A percentile compares a stretch with the other conserved stretches of the same genome.
These are phyloP conservation scores for Pandemis corylana DNA, from an alignment of 2,888 invertebrate genomes.

Conservation along the genomic window DNA sequence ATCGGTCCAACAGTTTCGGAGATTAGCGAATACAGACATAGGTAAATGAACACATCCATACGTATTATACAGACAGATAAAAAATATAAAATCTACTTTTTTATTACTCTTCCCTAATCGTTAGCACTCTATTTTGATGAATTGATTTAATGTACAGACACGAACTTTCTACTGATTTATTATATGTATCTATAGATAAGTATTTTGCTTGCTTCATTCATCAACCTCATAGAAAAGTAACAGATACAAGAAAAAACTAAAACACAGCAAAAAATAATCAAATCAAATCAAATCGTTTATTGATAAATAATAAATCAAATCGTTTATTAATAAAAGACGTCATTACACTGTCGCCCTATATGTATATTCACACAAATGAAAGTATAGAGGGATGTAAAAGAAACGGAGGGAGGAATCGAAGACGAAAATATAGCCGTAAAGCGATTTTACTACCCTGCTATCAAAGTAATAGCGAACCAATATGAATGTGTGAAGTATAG, in stretches of 20 bases:
- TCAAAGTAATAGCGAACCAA: slow-evolving; percentile 39
- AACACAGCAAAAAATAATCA: neutral
- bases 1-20: too few species aligned
- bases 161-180: neutral
- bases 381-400: slow-evolving; percentile 43
- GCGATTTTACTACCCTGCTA: slow-evolving; percentile 46
- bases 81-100: too few species aligned
- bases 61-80: too few species aligned
- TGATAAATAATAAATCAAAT: too few species aligned
- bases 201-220: neutral
- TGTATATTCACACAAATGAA: neutral
- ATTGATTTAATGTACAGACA: too few species aligned
- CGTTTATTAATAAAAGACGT: neutral
- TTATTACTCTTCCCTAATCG: too few species aligned
- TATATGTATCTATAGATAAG: too few species aligned
- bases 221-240: neutral
- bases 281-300: too few species aligned
- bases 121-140: too few species aligned
- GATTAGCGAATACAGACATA: too few species aligned
- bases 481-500: slow-evolving; percentile 13
- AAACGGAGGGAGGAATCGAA: slow-evolving; percentile 49
- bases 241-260: neutral
- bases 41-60: too few species aligned
- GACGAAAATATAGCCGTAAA: slow-evolving; percentile 51
- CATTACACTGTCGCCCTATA: neutral